Evolutionary conservation across 2,888 invertebrate species (phyloP).

Genomic region (Acrobasis consociella): DNA sequence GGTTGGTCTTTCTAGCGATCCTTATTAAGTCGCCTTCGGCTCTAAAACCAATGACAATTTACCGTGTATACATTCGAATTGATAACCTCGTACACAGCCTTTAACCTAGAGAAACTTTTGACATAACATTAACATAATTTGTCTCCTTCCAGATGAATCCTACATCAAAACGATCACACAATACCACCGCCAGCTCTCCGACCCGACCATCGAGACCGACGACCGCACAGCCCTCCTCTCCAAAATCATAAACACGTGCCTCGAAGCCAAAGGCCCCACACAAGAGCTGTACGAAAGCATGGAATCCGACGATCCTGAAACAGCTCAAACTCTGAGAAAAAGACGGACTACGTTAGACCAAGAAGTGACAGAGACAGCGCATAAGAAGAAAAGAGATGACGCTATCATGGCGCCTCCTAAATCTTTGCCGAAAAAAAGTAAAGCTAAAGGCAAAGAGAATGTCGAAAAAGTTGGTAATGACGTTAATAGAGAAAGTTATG

Average conservation of each 20-base stretch:
- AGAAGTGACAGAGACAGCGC: constrained; percentile 36
- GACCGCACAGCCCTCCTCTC: constrained; percentile 60
- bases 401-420: constrained; percentile 71
- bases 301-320: constrained; percentile 50
- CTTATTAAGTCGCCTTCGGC: too few species aligned
- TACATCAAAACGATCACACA: constrained; percentile 59
- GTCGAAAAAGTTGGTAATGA: constrained; percentile 30
- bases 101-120: too few species aligned
- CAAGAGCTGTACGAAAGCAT: constrained; percentile 41
- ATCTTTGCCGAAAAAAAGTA: constrained; percentile 57
- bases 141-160: constrained; percentile 51
- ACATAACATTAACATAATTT: not conserved
- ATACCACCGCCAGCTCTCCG: constrained; percentile 54
- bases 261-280: constrained; percentile 48
- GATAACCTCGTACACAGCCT: too few species aligned
- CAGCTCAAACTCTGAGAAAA: constrained; percentile 37
- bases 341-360: constrained; percentile 38
- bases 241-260: constrained; percentile 61
- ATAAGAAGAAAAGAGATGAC: constrained; percentile 38
- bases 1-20: too few species aligned
- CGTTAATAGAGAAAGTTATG: not conserved
- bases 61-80: too few species aligned
- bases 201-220: constrained; percentile 58
- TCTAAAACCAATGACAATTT: too few species aligned
- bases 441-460: constrained; percentile 47